Conservation (phyloP, 1,140 invertebrate species). For the Temnothorax nylanderi region DNA sequence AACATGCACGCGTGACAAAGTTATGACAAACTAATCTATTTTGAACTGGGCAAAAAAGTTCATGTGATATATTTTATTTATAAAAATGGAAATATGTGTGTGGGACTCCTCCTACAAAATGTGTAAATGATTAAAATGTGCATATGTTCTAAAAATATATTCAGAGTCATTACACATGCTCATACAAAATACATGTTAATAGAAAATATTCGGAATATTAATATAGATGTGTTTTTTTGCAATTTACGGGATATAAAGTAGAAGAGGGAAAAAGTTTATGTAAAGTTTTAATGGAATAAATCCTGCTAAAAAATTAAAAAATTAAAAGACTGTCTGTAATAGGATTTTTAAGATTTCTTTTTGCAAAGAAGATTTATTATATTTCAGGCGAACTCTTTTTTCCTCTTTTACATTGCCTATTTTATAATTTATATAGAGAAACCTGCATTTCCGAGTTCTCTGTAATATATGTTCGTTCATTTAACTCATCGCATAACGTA, state of each 20-base stretch:
- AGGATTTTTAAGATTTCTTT: not conserved
- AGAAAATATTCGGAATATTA: not conserved
- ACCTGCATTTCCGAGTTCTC: not conserved
- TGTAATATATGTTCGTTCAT: not conserved
- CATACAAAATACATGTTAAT: not conserved
- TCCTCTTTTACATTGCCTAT: not conserved
- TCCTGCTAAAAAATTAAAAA: not conserved
- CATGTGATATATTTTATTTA: not conserved
- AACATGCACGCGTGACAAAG: not conserved
- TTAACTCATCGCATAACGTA: not conserved
- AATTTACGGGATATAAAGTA: not conserved
- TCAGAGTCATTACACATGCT: not conserved
- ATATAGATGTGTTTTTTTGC: not conserved
- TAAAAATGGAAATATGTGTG: not conserved
- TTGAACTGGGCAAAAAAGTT: not conserved
- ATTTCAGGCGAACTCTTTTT: not conserved
- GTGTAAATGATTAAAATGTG: conserved; percentile 1
- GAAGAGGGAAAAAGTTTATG: not conserved
- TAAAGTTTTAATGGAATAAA: not conserved
- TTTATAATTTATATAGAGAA: not conserved
- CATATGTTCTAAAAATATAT: not conserved
- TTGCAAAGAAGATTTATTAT: not conserved
- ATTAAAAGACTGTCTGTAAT: not conserved
- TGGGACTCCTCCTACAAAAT: not conserved
- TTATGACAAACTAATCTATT: conserved; percentile 9